phyloP scores from a whole-genome alignment of 2,797 vertebrate genomes.

The Jordanella pulchra region DNA sequence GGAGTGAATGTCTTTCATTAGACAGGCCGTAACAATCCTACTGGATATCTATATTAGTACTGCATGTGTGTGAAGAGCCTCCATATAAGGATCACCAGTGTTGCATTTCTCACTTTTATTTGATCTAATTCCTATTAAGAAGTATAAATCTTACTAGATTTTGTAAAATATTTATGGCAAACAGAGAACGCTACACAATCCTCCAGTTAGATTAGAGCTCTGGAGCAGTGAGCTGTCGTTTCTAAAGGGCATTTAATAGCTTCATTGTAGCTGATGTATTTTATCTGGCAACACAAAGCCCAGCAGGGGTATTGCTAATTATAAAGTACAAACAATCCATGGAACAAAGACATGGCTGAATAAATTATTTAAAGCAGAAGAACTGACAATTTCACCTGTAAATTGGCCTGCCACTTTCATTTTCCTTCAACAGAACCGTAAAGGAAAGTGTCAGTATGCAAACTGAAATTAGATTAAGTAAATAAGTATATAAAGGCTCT shows the following conservation, averaged over 20 bases:
- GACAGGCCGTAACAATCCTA: background rate
- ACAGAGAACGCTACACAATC: constrained; percentile 8
- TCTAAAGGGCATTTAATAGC: constrained; percentile 26
- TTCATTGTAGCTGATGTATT: constrained; percentile 28
- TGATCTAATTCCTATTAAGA: constrained; percentile 7
- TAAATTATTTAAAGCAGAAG: constrained; percentile 25
- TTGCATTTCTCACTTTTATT: constrained; percentile 1
- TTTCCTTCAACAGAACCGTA: constrained; percentile 20
- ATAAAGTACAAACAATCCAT: constrained; percentile 28
- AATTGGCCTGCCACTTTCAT: constrained; percentile 33
- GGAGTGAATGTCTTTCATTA: background rate
- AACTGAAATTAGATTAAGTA: constrained; percentile 16
- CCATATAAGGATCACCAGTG: background rate
- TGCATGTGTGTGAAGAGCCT: background rate
- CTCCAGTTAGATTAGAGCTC: constrained; percentile 14
- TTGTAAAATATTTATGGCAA: background rate
- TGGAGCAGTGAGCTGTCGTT: constrained; percentile 27
- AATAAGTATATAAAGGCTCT: background rate
- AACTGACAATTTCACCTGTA: constrained; percentile 29
- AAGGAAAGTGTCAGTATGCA: constrained; percentile 12
- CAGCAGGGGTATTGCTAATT: constrained; percentile 15
- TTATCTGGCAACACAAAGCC: constrained; percentile 26
- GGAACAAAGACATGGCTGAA: constrained; percentile 6
- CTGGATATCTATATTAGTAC: background rate
- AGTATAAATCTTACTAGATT: constrained; percentile 1